Base-by-base conservation (phyloP, 2,888 invertebrate genomes). In the Cosmopolites sordidus region DNA sequence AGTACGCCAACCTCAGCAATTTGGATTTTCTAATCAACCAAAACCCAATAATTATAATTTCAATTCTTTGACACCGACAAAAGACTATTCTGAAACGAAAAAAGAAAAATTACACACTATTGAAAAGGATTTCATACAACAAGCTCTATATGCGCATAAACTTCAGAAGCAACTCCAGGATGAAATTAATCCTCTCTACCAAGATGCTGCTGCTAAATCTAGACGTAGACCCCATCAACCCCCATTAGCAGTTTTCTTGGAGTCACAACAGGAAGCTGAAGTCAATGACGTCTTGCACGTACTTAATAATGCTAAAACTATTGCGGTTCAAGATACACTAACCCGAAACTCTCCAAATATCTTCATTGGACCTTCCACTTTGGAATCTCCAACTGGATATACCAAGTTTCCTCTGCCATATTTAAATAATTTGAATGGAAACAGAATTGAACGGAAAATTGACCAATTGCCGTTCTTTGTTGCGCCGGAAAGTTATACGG, bases 361-460 rank as follows among this genome's bases (percentile, higher is more conserved):
- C 12, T 92, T 92, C 64, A 87, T 92, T 0, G 91, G 91, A 0
- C 91, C 91, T 0, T 83, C 86, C 0, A 84, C 83, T 49, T 75
- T 92, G 60, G 79, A 81, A 47, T 79, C 86, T 2, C 87, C 89
- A 1, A 77, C 79, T 15, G 85, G 84, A 40, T 91, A 85, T 62
- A 81, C 83, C 0, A 91, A 89, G 73, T 91, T 90, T 65, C 89
- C 90, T 55, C 73, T 92, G 16, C 91, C 91, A 0, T 92, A 92
- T 64, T 73, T 92, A 15, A 90, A 90, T 0, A 83, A 82, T 15
- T 76, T 88, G 37, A 86, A 87, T 60, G 77, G 77, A 39, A 82
- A 79, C 58, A 77, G 86, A 50, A 81, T 82, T 8, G 86, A 87
- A 63, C 79, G 83, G 50, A 87, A 87, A 71, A 78, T 89, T 1